Percentiles rank a stretch among this genome's conserved stretches.
phyloP scores from a whole-genome alignment of 2,113 vertebrate species.

The Condylura cristata region DNA sequence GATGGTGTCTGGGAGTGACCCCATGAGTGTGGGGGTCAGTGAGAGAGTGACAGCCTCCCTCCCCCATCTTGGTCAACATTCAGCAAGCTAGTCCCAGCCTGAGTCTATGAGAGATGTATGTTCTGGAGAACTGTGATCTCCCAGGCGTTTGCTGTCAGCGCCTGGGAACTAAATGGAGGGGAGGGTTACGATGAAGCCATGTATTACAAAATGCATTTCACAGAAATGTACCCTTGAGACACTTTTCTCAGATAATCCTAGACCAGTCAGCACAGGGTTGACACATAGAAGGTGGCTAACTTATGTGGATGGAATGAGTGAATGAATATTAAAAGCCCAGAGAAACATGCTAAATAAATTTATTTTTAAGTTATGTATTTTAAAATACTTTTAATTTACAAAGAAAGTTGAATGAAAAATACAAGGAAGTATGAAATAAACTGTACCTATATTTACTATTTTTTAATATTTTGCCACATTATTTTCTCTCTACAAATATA shows the following conservation, averaged over 20 bases:
- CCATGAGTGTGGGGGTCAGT: background rate
- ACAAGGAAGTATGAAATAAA: background rate
- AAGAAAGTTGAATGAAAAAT: background rate
- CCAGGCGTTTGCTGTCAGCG: background rate
- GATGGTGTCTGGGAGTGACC: background rate
- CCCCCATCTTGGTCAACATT: background rate
- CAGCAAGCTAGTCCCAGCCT: background rate
- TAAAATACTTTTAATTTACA: constrained; percentile 16
- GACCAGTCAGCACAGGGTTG: background rate
- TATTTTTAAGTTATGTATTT: background rate
- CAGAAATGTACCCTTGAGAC: background rate
- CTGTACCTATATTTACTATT: background rate
- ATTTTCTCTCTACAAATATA: background rate
- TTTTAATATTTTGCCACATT: background rate
- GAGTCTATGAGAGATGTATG: background rate
- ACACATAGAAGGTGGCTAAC: background rate
- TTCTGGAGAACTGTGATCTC: background rate
- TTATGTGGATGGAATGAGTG: background rate
- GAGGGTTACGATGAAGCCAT: background rate
- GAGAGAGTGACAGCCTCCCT: background rate
- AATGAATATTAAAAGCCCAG: background rate
- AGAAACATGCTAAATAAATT: background rate
- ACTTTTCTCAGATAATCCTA: background rate
- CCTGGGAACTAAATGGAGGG: background rate
- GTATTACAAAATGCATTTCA: background rate